Base-by-base conservation (phyloP, 2,888 invertebrate genomes). In the Drosophila putrida region DNA sequence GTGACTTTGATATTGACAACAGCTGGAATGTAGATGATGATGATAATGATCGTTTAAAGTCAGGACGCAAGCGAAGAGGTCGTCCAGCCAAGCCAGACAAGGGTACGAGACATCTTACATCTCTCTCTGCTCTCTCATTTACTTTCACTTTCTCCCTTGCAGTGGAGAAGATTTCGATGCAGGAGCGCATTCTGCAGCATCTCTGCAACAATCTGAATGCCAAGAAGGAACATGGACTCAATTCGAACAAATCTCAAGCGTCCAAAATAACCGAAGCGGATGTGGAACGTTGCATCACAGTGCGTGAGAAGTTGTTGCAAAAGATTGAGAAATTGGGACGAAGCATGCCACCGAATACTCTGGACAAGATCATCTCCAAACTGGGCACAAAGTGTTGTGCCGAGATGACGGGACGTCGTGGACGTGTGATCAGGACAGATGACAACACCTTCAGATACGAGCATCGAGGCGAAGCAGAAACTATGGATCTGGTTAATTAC, bases 341-440 rank as follows among this genome's bases (percentile, higher is more conserved):
- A 0, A 94, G 94, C 36, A 93, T 99, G 79, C 99, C 99, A 4
- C 96, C 98, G 44, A 99, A 99, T 93, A 99, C 99, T 1, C 94
- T 99, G 49, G 99, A 99, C 94, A 98, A 99, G 92, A 94, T 99
- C 11, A 99, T 99, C 73, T 98, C 99, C 92, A 98, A 98, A 91
- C 94, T 99, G n/a, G 99, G 99, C 13, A 97, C 99, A 0, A 98
- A 98, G 81, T 97, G 97, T 93, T 99, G 99, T 0, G 99, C 99
- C 0, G 99, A 99, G 95, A 99, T 99, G 99, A 99, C 99, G 0
- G 99, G 99, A 0, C 95, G 99, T 51, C 98, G 98, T 89, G 98
- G 98, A 0, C 93, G 95, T 55, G 98, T 99, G 39, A 97, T 98
- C 5, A 97, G 97, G 88, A 96, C 96, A 0, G 98, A 98, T 77